phyloP scores from a whole-genome alignment of 2,113 vertebrate genomes.

The Bombycilla garrulus region DNA sequence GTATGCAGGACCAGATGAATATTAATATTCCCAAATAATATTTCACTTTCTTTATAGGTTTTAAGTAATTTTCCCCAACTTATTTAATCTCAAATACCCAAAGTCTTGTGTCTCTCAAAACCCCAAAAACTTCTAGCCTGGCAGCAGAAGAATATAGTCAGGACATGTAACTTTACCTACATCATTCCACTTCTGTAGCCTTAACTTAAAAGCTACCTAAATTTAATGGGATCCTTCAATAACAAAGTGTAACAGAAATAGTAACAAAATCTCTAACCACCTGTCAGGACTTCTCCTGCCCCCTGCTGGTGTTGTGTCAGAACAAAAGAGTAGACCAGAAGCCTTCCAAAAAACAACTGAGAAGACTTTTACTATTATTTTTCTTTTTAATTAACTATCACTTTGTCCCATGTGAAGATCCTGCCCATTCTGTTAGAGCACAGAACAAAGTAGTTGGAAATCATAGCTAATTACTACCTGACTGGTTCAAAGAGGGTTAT shows the following conservation, averaged over 20 bases:
- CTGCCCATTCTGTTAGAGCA: background rate
- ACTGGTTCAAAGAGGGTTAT: background rate
- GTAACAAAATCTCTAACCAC: background rate
- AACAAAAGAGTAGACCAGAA: background rate
- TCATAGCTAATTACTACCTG: background rate
- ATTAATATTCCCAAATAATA: background rate
- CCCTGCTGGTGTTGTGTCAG: background rate
- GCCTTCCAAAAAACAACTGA: background rate
- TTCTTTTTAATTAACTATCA: background rate
- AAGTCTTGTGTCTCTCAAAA: background rate
- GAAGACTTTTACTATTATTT: background rate
- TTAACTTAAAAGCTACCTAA: background rate
- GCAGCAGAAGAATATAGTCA: background rate
- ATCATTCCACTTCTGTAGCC: background rate
- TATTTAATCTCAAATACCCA: background rate
- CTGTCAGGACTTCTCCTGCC: background rate
- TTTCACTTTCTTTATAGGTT: background rate
- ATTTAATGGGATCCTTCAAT: background rate
- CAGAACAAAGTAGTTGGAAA: background rate
- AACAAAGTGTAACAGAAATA: background rate
- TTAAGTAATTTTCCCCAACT: background rate
- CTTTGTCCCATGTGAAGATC: background rate
- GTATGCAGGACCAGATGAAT: background rate
- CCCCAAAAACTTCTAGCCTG: background rate
- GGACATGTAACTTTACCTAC: background rate